These are phyloP conservation scores for Pocillopora verrucosa DNA, from an alignment of 64 coral and sea anemone genomes.

Conservation along the genomic window DNA sequence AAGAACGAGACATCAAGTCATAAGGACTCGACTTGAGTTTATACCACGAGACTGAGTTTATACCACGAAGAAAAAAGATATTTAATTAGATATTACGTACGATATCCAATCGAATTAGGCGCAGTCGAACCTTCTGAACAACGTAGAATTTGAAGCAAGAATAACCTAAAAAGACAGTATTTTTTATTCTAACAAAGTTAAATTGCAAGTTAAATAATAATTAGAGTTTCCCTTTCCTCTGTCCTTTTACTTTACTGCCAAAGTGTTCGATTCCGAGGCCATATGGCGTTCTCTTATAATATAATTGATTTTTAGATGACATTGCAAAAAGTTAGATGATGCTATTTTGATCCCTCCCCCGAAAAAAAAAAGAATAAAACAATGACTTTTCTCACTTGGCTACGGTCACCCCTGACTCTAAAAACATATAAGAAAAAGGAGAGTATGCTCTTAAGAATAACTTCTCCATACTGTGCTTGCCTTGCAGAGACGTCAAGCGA, in stretches of 20 bases:
- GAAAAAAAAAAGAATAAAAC: too few species aligned
- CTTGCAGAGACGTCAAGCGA: slow-evolving; percentile 23
- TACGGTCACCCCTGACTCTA: neutral
- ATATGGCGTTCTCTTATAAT: too few species aligned
- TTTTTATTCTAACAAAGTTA: neutral
- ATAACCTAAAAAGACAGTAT: neutral
- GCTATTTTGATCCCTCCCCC: too few species aligned
- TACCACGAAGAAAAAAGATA: neutral
- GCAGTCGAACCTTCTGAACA: neutral
- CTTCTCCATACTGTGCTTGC: slow-evolving; percentile 40
- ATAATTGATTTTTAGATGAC: too few species aligned
- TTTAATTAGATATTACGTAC: neutral
- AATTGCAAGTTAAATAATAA: neutral
- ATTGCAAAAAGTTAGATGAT: too few species aligned
- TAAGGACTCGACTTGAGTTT: neutral
- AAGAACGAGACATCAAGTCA: neutral
- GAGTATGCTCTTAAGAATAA: slow-evolving; percentile 20
- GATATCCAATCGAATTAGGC: neutral
- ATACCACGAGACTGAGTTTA: neutral
- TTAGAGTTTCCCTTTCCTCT: neutral
- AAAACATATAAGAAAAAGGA: neutral
- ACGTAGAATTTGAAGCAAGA: neutral
- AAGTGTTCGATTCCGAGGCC: too few species aligned
- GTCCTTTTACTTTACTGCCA: too few species aligned
- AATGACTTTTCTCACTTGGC: neutral